phyloP scores from a whole-genome alignment of 2,888 invertebrate genomes.

The Machimus atricapillus region DNA sequence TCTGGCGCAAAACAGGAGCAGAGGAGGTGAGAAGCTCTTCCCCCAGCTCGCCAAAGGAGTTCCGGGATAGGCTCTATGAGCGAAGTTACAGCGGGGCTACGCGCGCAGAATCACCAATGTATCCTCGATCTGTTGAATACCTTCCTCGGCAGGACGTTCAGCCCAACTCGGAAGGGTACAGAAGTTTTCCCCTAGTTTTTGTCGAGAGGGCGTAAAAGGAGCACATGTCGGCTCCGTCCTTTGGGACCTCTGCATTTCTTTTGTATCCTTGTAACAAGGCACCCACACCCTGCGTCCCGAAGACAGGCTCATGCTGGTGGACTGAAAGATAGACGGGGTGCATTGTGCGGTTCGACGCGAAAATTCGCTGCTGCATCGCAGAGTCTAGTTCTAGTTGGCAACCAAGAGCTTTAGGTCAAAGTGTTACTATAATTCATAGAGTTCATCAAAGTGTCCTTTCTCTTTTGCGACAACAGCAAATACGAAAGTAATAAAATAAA shows the following conservation, averaged over 20 bases:
- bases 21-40: conserved; percentile 20
- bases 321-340: too few relatives aligned
- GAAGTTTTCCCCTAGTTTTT: conserved; percentile 31
- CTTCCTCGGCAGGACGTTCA: conserved; percentile 3
- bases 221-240: conserved; percentile 33
- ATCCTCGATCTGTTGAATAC: conserved; percentile 44
- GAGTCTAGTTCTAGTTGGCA: not conserved
- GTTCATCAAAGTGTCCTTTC: conserved; percentile 14
- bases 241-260: conserved; percentile 30
- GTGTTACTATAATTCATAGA: conserved; percentile 10
- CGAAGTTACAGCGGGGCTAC: not conserved
- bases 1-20: not conserved
- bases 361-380: not conserved
- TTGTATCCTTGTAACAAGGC: not conserved
- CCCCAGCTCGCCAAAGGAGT: not conserved
- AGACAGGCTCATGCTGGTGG: not conserved
- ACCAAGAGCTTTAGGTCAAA: conserved; percentile 20
- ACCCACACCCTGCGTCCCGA: not conserved
- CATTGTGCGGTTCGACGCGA: not conserved
- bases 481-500: not conserved
- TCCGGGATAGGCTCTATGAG: not conserved
- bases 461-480: not conserved
- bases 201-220: conserved; percentile 35
- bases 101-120: conserved; percentile 43
- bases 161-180: not conserved